Evolutionary conservation across 2,888 invertebrate genomes (phyloP).

Genomic region (Philopedon plagiatum): DNA sequence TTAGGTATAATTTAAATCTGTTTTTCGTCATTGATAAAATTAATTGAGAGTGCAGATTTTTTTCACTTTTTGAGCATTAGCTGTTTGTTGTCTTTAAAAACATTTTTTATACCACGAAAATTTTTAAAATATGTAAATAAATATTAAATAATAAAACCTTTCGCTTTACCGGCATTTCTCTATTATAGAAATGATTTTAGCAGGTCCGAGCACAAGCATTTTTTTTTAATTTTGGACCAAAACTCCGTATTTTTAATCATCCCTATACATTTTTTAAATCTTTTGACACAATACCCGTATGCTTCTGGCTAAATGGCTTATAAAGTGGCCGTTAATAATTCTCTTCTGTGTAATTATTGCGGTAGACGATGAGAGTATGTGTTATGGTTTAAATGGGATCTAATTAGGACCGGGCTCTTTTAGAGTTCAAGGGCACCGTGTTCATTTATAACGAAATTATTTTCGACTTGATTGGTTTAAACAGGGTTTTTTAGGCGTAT

Average conservation of each 20-base stretch:
- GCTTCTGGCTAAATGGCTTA: slow-evolving; percentile 39
- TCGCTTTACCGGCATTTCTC: too few relatives aligned
- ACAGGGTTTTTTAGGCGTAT: background rate
- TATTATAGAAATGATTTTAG: too few relatives aligned
- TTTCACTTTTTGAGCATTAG: too few relatives aligned
- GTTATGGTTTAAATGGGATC: slow-evolving; percentile 49
- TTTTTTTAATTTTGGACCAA: background rate
- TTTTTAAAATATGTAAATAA: too few relatives aligned
- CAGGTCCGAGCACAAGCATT: too few relatives aligned
- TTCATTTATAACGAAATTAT: slow-evolving; percentile 39
- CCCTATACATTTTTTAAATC: slow-evolving; percentile 20
- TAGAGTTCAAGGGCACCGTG: slow-evolving; percentile 48
- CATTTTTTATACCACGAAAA: too few relatives aligned
- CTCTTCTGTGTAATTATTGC: slow-evolving; percentile 46
- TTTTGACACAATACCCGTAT: slow-evolving; percentile 34
- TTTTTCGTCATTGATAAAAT: too few relatives aligned
- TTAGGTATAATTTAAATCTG: too few relatives aligned
- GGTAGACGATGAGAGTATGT: slow-evolving; percentile 47
- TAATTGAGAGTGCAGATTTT: too few relatives aligned
- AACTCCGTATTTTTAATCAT: background rate
- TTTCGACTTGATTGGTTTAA: slow-evolving; percentile 30
- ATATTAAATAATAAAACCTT: too few relatives aligned
- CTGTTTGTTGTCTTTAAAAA: too few relatives aligned
- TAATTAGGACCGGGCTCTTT: slow-evolving; percentile 47
- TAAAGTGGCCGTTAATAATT: slow-evolving; percentile 47